Evolutionary conservation across 1,140 invertebrate species (phyloP).

Genomic region (Frieseomelitta varia): DNA sequence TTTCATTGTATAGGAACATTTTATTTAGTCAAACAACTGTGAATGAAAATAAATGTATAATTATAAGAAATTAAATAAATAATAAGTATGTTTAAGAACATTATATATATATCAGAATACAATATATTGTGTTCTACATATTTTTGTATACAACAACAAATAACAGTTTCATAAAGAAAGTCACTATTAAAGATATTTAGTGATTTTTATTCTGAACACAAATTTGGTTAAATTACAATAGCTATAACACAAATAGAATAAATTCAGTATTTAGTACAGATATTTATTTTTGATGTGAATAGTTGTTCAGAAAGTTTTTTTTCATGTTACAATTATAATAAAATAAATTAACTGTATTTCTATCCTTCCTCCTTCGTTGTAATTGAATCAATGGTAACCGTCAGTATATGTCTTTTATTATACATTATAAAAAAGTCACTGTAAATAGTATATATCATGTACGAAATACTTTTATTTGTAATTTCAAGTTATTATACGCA

Average conservation of each 20-base stretch:
- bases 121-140: not conserved
- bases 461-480: not conserved
- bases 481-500: not conserved
- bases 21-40: not conserved
- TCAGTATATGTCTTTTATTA: not conserved
- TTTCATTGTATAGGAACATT: constrained; percentile 16
- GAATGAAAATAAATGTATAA: not conserved
- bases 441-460: too few species aligned
- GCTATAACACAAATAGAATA: not conserved
- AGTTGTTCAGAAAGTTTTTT: not conserved
- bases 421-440: not conserved
- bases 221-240: not conserved
- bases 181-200: not conserved
- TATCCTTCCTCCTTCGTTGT: not conserved
- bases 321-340: not conserved
- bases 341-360: not conserved
- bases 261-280: not conserved
- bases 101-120: not conserved
- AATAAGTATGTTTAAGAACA: not conserved
- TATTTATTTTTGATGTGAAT: not conserved
- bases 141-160: not conserved
- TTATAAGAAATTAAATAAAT: not conserved
- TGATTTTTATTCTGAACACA: not conserved
- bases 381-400: not conserved
- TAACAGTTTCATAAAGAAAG: not conserved